A percentile compares a stretch with the other conserved stretches of the same genome.
These are phyloP conservation scores for Cyclargus thomasi DNA, from an alignment of 1,140 invertebrate species.

Conservation along the genomic window DNA sequence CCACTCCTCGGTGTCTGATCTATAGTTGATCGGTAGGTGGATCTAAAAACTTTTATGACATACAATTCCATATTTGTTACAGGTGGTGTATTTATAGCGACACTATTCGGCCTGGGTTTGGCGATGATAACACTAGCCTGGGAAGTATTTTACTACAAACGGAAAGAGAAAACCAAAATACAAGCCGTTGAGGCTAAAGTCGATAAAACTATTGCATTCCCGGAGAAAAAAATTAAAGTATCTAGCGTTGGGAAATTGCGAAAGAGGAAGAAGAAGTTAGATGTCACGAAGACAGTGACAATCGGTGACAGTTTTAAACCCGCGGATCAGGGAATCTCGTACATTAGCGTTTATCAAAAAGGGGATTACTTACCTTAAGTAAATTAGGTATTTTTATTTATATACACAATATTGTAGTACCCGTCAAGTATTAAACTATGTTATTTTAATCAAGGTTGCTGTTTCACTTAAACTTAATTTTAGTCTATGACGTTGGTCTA, in stretches of 20 bases:
- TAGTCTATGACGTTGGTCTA: no score
- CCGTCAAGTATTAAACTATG: no score
- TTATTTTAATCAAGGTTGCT: no score
- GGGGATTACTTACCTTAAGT: conserved; percentile 41
- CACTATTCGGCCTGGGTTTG: conserved; percentile 86
- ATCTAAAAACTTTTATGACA: no score
- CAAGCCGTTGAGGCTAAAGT: conserved; percentile 39
- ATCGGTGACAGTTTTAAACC: conserved; percentile 66
- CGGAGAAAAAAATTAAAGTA: conserved; percentile 61
- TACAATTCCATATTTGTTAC: conserved; percentile 22
- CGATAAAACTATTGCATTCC: conserved; percentile 46
- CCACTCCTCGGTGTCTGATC: no score
- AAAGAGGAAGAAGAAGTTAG: conserved; percentile 38
- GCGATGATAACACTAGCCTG: conserved; percentile 88
- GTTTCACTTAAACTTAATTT: no score
- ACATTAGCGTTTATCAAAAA: conserved; percentile 65
- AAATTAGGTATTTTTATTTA: neutral
- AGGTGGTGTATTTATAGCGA: conserved; percentile 93
- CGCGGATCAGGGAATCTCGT: conserved; percentile 54
- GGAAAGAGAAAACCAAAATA: conserved; percentile 74
- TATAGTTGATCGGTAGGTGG: no score
- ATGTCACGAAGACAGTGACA: conserved; percentile 46
- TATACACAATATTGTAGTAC: neutral
- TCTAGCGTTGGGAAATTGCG: conserved; percentile 45
- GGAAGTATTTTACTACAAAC: conserved; percentile 87